Conservation (phyloP, 1,140 invertebrate species). For the Proctacanthus coquilletti region DNA sequence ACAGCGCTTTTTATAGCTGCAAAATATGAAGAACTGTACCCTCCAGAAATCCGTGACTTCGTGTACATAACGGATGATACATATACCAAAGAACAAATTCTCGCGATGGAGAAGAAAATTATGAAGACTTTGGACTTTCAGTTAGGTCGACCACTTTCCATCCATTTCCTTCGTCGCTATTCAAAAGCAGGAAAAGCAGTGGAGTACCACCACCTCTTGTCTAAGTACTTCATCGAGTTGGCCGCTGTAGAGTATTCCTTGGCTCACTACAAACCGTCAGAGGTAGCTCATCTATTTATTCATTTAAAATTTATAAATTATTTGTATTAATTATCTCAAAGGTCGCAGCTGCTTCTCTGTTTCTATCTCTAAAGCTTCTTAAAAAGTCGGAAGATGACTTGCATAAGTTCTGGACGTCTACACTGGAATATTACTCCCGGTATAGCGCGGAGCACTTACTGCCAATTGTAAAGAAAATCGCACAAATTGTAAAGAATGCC, state of each 20-base stretch:
- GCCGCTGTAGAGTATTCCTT: slow-evolving; percentile 68
- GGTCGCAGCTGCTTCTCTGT: slow-evolving; percentile 36
- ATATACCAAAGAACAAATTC: slow-evolving; percentile 63
- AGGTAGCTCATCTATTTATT: slow-evolving; percentile 18
- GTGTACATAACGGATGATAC: slow-evolving; percentile 85
- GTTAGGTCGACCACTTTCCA: slow-evolving; percentile 66
- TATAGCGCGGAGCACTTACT: slow-evolving; percentile 39
- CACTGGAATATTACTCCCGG: slow-evolving; percentile 43
- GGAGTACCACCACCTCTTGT: slow-evolving; percentile 61
- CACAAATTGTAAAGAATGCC: slow-evolving; percentile 37
- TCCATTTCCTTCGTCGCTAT: slow-evolving; percentile 72
- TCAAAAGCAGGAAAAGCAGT: slow-evolving; percentile 46
- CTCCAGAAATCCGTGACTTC: slow-evolving; percentile 78
- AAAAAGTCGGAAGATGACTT: slow-evolving; percentile 22
- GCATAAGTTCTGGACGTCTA: slow-evolving; percentile 40
- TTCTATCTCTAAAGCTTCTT: slow-evolving; percentile 35
- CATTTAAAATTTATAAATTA: neutral
- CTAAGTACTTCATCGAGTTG: slow-evolving; percentile 88
- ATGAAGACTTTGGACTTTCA: slow-evolving; percentile 61
- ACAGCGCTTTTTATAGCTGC: slow-evolving; percentile 81
- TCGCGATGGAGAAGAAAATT: slow-evolving; percentile 71
- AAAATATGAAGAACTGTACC: slow-evolving; percentile 92
- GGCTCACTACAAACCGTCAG: slow-evolving; percentile 65
- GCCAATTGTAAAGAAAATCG: slow-evolving; percentile 42
- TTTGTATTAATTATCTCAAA: slow-evolving; percentile 7